Evolutionary conservation across 2,888 invertebrate species (phyloP), one percentile per base, ranked within the genome.

Genomic region (Cepaea hortensis): DNA sequence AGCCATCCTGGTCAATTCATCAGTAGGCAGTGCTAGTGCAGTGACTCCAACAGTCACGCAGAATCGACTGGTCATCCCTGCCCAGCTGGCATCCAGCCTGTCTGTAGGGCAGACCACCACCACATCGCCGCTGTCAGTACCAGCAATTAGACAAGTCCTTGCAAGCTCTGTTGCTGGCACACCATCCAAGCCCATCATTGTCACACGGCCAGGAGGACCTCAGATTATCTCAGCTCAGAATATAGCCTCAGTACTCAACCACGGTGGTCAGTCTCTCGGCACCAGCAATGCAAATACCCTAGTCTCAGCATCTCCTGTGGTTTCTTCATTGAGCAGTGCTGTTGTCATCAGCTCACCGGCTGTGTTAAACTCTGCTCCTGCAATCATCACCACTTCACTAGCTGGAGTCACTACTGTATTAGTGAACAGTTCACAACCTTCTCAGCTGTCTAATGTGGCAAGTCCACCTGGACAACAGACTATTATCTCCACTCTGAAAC

Each of bases 61-160:
- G 48, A 89, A 90, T 9, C 88, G 90, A 11, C 87, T 90, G 18
- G 88, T 91, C 62, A 89, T 91, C 50, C 90, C 90, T 35, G 85
- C 90, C 46, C 88, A 87, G 84, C 62, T 88, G 3, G 83, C 87
- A 7, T 70, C 89, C n/a, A 75, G 80, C 35, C 23, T 85, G 48
- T 46, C 76, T 48, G 11, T 81, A 7, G 70, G 55, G 0, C 84
- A 73, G 20, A 50, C 75, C 35, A 50, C 68, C 18, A n/a, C 85
- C 46, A 80, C 87, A n/a, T 46, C 87, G 13, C 23, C 87, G 23
- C 86, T 61, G n/a, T 70, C 87, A 18, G 85, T 84, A 20, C 85
- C 83, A 46, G 85, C 83, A 20, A 80, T 85, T n/a, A 80, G 85
- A 20, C 85, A 81, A n/a, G 85, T 85, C 68, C 81, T 85, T 50